A percentile compares a stretch with the other conserved stretches of the same genome.
These are phyloP conservation scores for Phrynocephalus vlangalii DNA, from an alignment of 2,797 vertebrate species.

Conservation along the genomic window DNA sequence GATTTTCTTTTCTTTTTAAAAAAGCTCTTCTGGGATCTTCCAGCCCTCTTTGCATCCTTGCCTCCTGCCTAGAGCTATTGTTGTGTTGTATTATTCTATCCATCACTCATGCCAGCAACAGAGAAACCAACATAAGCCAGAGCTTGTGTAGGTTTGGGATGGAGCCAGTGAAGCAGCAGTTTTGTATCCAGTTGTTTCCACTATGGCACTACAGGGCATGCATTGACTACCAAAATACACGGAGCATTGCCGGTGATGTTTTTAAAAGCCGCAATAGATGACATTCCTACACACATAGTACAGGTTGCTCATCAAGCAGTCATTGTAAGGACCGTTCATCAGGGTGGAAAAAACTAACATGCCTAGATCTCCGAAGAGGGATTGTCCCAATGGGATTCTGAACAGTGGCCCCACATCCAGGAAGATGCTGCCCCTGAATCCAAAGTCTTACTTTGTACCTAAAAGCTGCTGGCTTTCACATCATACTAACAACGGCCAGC, in stretches of 20 bases:
- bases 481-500: fast-evolving
- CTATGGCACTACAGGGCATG: neutral
- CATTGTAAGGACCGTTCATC: neutral
- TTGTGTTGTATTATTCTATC: neutral
- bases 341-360: neutral
- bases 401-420: neutral
- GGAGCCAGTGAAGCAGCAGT: neutral
- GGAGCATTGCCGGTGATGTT: neutral
- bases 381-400: neutral
- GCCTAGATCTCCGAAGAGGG: neutral
- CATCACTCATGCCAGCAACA: conserved; percentile 4
- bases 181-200: neutral
- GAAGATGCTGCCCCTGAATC: neutral
- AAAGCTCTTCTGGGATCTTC: conserved; percentile 3
- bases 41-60: neutral
- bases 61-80: neutral
- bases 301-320: neutral
- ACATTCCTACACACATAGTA: neutral
- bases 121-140: neutral
- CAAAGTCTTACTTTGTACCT: neutral
- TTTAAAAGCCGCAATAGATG: neutral
- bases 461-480: neutral
- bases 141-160: neutral
- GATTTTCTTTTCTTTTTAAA: too few species aligned
- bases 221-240: neutral